Conservation (phyloP, 2,888 invertebrate species). For the Lymantria monacha region DNA sequence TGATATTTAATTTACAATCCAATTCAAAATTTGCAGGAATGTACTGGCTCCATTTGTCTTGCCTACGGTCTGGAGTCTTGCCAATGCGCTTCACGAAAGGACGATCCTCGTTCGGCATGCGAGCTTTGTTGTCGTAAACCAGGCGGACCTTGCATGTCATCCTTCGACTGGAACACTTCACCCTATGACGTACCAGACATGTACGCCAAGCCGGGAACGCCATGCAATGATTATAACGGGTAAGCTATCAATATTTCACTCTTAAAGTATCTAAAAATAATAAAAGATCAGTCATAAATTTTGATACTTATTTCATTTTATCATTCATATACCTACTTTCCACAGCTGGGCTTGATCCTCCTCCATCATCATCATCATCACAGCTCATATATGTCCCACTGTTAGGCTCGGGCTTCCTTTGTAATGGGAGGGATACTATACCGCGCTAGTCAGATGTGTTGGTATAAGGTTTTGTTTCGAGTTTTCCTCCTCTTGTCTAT, state of each 20-base stretch:
- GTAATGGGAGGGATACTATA: too few relatives aligned
- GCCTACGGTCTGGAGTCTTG: slow-evolving; percentile 98
- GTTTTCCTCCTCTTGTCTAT: too few relatives aligned
- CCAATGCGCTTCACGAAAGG: slow-evolving; percentile 91
- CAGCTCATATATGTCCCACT: too few relatives aligned
- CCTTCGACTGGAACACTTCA: slow-evolving; percentile 93
- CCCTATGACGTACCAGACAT: slow-evolving; percentile 96
- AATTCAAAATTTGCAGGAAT: slow-evolving; percentile 84
- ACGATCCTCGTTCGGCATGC: slow-evolving; percentile 93
- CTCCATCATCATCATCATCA: too few relatives aligned
- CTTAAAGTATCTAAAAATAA: neutral
- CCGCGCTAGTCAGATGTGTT: too few relatives aligned
- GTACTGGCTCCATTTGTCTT: slow-evolving; percentile 98
- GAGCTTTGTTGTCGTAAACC: slow-evolving; percentile 95
- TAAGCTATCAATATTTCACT: slow-evolving; percentile 39
- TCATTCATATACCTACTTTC: too few relatives aligned
- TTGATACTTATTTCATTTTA: too few relatives aligned
- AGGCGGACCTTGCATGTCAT: slow-evolving; percentile 92
- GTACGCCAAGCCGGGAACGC: slow-evolving; percentile 96
- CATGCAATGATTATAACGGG: slow-evolving; percentile 96
- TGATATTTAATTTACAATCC: neutral
- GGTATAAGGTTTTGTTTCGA: too few relatives aligned
- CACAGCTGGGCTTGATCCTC: too few relatives aligned
- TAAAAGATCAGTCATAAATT: too few relatives aligned
- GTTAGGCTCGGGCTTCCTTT: too few relatives aligned